Conservation (phyloP, 2,113 vertebrate genomes). For the Ginglymostoma cirratum region DNA sequence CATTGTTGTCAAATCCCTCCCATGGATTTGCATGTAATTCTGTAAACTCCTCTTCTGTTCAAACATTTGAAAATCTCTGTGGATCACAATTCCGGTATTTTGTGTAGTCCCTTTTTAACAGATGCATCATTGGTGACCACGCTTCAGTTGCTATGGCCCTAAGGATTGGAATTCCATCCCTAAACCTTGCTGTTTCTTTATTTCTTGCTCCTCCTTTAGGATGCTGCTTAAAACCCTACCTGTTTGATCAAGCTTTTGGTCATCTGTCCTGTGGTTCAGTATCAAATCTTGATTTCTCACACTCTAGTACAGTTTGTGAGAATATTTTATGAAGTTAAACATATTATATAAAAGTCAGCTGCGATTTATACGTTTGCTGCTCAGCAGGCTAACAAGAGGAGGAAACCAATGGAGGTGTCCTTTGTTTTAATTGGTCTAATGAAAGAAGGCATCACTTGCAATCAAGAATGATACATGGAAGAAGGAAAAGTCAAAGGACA, state of each 20-base stretch:
- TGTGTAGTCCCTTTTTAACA: too few species aligned
- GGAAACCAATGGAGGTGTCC: neutral
- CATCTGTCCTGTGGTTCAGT: neutral
- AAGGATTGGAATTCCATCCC: neutral
- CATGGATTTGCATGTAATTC: too few species aligned
- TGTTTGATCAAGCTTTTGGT: neutral
- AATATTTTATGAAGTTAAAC: neutral
- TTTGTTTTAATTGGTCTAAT: neutral
- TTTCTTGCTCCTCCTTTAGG: neutral
- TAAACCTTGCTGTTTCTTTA: neutral
- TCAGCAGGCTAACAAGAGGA: neutral
- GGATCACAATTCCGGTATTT: too few species aligned
- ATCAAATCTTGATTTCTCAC: neutral
- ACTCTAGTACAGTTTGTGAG: neutral
- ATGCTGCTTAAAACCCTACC: too few species aligned
- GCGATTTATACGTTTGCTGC: neutral
- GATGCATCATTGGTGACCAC: too few species aligned
- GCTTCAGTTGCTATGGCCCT: neutral
- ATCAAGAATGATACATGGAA: neutral
- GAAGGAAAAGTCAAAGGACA: neutral
- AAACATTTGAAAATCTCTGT: too few species aligned
- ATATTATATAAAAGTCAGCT: neutral
- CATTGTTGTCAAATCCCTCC: too few species aligned
- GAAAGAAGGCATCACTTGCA: neutral
- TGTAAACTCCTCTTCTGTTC: too few species aligned